Percentiles rank a stretch among this genome's conserved stretches.
Conservation (phyloP, 2,797 vertebrate species). For the Hylomyscus alleni region DNA sequence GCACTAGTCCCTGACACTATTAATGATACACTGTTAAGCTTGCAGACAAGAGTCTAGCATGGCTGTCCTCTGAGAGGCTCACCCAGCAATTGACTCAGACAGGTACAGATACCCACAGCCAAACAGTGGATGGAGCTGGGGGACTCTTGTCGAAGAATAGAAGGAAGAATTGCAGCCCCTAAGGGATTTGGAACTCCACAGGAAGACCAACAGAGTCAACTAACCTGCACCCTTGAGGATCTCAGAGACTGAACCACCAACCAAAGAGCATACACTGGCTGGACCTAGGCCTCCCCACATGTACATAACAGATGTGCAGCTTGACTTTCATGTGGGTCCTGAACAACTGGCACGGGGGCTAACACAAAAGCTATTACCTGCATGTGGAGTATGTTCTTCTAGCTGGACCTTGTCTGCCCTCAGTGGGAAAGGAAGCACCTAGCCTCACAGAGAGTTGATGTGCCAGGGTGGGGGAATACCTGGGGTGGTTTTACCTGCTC, state of each 20-base stretch:
- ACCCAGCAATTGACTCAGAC: no score
- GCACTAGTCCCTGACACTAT: no score
- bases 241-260: background rate
- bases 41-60: no score
- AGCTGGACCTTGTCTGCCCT: background rate
- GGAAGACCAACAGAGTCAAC: background rate
- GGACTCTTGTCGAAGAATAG: no score
- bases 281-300: background rate
- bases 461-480: background rate
- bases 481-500: background rate
- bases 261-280: background rate
- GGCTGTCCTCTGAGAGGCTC: no score
- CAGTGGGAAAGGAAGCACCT: background rate
- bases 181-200: background rate
- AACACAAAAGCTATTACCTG: background rate
- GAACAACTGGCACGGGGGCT: background rate
- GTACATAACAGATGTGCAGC: background rate
- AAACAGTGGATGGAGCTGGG: no score
- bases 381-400: background rate
- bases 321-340: background rate
- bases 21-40: no score
- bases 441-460: background rate
- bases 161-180: no score
- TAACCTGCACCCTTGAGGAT: background rate
- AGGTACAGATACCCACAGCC: no score